phyloP scores from a whole-genome alignment of 1,140 invertebrate species.

The Cotesia typhae region DNA sequence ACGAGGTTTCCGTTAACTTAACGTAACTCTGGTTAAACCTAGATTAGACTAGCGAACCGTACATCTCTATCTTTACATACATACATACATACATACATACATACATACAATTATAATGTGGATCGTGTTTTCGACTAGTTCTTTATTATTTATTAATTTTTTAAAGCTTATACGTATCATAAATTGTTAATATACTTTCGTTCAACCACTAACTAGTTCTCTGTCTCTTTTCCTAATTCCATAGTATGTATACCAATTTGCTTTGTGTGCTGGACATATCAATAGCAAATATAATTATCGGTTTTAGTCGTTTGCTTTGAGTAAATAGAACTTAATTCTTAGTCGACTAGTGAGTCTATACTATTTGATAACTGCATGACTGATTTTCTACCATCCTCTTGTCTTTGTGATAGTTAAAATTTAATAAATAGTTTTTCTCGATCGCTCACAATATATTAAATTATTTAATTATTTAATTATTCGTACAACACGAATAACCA shows the following conservation, averaged over 20 bases:
- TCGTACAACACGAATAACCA: no score
- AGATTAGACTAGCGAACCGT: slow-evolving; percentile 52
- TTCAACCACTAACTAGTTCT: slow-evolving; percentile 10
- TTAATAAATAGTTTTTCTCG: background rate
- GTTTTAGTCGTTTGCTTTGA: slow-evolving; percentile 54
- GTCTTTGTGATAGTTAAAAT: no score
- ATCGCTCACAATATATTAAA: no score
- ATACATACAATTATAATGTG: background rate
- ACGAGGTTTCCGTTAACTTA: slow-evolving; percentile 48
- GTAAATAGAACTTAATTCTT: slow-evolving; percentile 47
- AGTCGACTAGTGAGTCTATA: background rate
- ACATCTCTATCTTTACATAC: slow-evolving; percentile 33
- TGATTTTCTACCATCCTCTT: no score
- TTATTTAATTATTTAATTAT: no score
- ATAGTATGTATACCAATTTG: slow-evolving; percentile 33
- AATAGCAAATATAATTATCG: slow-evolving; percentile 63
- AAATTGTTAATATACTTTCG: slow-evolving; percentile 13
- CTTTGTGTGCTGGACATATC: slow-evolving; percentile 57
- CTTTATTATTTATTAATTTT: slow-evolving; percentile 8
- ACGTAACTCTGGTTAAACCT: slow-evolving; percentile 49
- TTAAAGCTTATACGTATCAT: background rate
- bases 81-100: no score
- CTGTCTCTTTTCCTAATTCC: background rate
- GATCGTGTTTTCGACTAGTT: background rate
- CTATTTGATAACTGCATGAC: background rate